These are phyloP conservation scores for Oxytorus armatus DNA, from an alignment of 2,888 invertebrate species.

Conservation along the genomic window DNA sequence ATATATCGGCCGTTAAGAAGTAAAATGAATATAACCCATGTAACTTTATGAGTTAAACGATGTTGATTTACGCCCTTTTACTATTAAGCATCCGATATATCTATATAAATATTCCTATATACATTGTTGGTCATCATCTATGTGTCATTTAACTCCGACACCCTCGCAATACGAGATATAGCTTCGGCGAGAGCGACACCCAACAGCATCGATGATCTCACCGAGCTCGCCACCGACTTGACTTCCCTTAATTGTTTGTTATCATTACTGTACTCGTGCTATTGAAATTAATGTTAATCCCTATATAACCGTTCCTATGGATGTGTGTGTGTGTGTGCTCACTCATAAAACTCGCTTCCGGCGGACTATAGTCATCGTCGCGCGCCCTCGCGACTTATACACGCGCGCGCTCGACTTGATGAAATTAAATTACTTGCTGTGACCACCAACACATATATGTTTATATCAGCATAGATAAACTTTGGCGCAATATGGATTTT, in stretches of 20 bases:
- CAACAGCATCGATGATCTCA: constrained; percentile 83
- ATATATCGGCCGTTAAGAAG: too few relatives aligned
- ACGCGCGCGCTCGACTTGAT: constrained; percentile 75
- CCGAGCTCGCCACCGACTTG: constrained; percentile 77
- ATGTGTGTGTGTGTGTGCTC: constrained; percentile 72
- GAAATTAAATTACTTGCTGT: constrained; percentile 81
- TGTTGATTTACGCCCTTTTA: too few relatives aligned
- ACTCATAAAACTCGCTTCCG: constrained; percentile 83
- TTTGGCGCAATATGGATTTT: neutral
- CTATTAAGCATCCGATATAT: too few relatives aligned
- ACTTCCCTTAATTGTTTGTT: constrained; percentile 84
- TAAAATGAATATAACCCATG: too few relatives aligned
- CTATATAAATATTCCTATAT: constrained; percentile 21
- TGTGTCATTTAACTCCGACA: constrained; percentile 83
- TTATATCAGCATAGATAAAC: neutral
- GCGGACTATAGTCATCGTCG: constrained; percentile 72
- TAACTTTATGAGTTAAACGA: too few relatives aligned
- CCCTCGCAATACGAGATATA: constrained; percentile 74
- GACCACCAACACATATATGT: constrained; percentile 18
- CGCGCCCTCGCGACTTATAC: constrained; percentile 67
- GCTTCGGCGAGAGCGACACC: constrained; percentile 52
- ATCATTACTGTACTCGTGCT: constrained; percentile 84
- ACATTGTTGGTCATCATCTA: constrained; percentile 76
- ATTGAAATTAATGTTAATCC: constrained; percentile 84
- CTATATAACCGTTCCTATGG: constrained; percentile 73